Percentiles rank a stretch among this genome's conserved stretches.
Evolutionary conservation across 2,113 vertebrate genomes (phyloP).

Genomic region (Actenoides hombroni): DNA sequence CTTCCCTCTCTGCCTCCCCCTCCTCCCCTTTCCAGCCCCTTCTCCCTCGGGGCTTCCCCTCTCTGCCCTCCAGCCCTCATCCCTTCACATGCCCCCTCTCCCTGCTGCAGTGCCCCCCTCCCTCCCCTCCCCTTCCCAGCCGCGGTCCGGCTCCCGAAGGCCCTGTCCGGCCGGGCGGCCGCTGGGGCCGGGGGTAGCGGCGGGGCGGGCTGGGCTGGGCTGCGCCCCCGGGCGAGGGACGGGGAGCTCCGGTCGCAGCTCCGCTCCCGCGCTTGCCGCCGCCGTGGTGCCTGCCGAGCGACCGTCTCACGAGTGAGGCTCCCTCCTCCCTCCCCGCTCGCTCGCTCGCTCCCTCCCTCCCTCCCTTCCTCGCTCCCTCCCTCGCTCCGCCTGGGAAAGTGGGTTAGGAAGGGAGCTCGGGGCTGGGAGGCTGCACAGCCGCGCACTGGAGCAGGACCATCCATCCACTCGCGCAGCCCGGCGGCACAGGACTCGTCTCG

Average conservation of each 20-base stretch:
- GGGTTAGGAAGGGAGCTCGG: conserved; percentile 76
- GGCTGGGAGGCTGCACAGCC: conserved; percentile 59
- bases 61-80: background rate
- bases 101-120: background rate
- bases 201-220: background rate
- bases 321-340: background rate
- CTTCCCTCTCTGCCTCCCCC: background rate
- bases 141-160: conserved; percentile 12
- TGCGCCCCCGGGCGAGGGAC: background rate
- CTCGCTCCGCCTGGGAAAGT: conserved; percentile 78
- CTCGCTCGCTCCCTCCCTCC: background rate
- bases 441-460: conserved; percentile 49
- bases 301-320: conserved; percentile 9
- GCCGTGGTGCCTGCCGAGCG: background rate
- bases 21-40: background rate
- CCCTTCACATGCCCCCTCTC: background rate
- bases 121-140: background rate
- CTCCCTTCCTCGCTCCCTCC: conserved; percentile 4
- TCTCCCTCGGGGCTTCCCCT: background rate
- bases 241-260: background rate
- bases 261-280: background rate
- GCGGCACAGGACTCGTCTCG: background rate
- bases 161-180: conserved; percentile 63
- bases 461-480: conserved; percentile 43
- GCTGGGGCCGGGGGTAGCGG: conserved; percentile 24